phyloP scores from a whole-genome alignment of 2,113 vertebrate genomes.

The Sceloporus tristichus region DNA sequence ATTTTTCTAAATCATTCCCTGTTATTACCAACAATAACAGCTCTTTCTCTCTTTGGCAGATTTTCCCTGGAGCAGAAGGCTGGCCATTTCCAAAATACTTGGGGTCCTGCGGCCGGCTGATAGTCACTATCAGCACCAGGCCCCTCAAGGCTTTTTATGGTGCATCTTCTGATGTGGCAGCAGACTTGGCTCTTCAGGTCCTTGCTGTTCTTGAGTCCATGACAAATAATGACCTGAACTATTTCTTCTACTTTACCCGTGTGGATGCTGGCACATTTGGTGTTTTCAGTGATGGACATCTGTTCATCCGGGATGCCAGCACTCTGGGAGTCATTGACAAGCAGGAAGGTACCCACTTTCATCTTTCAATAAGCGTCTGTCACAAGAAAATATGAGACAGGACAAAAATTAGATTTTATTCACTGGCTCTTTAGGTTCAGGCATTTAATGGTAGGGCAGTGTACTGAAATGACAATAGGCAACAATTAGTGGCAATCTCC shows the following conservation, averaged over 20 bases:
- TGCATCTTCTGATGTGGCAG: constrained; percentile 69
- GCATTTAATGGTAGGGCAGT: constrained; percentile 16
- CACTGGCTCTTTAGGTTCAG: neutral
- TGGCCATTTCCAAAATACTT: constrained; percentile 88
- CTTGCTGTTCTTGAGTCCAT: constrained; percentile 80
- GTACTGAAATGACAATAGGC: rapidly evolving
- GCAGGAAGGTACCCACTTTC: constrained; percentile 82
- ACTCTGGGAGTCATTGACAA: constrained; percentile 85
- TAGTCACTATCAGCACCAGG: constrained; percentile 79
- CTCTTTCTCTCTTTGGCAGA: constrained; percentile 69
- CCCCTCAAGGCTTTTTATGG: constrained; percentile 76
- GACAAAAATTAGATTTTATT: constrained; percentile 13
- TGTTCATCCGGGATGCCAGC: constrained; percentile 87
- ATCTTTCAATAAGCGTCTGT: constrained; percentile 51
- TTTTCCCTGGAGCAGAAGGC: constrained; percentile 85
- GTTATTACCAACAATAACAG: neutral
- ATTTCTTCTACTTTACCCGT: constrained; percentile 84
- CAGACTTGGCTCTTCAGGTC: constrained; percentile 84
- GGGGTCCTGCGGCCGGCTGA: constrained; percentile 84
- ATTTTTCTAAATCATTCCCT: neutral
- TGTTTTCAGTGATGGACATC: constrained; percentile 81
- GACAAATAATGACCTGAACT: constrained; percentile 84
- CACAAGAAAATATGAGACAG: constrained; percentile 27
- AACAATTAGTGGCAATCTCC: neutral
- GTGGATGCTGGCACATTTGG: constrained; percentile 83